Percentiles rank a stretch among this genome's conserved stretches.
phyloP scores from a whole-genome alignment of 2,888 invertebrate species.

The Lycia hirtaria region DNA sequence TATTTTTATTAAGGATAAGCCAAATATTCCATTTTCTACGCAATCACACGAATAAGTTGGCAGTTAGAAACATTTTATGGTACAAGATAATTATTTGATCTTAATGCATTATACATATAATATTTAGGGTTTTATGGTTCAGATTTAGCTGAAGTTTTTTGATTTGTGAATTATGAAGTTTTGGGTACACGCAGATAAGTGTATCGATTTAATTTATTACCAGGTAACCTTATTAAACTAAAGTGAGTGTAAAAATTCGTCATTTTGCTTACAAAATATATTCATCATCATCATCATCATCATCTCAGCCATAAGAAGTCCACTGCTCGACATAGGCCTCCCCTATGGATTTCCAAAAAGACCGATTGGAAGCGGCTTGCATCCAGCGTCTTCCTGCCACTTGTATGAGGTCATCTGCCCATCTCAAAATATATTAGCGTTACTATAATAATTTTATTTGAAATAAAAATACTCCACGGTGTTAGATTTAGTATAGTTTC shows the following conservation, averaged over 20 bases:
- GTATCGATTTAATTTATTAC: slow-evolving; percentile 4
- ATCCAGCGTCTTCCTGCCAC: too few relatives aligned
- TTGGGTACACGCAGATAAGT: not conserved
- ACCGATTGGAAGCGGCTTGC: too few relatives aligned
- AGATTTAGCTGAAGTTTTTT: too few relatives aligned
- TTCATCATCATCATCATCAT: slow-evolving; percentile 5
- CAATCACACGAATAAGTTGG: slow-evolving; percentile 7
- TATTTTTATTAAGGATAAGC: slow-evolving; percentile 6
- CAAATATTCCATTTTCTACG: slow-evolving; percentile 8
- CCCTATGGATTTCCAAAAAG: too few relatives aligned
- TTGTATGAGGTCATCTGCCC: too few relatives aligned
- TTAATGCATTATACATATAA: slow-evolving; percentile 24
- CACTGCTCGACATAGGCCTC: too few relatives aligned
- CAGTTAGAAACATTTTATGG: slow-evolving; percentile 1
- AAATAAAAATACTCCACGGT: slow-evolving; percentile 1
- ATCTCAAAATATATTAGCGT: too few relatives aligned
- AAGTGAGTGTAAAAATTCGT: slow-evolving; percentile 68
- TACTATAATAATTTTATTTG: too few relatives aligned
- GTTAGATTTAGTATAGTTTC: not conserved
- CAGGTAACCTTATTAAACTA: slow-evolving; percentile 37
- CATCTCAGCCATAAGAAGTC: too few relatives aligned
- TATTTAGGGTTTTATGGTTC: slow-evolving; percentile 4
- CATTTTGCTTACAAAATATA: slow-evolving; percentile 56
- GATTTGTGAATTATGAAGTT: slow-evolving; percentile 13
- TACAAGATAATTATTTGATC: slow-evolving; percentile 2